A percentile compares a stretch with the other conserved stretches of the same genome.
Conservation (phyloP, 2,797 vertebrate species). For the Peromyscus attwateri region DNA sequence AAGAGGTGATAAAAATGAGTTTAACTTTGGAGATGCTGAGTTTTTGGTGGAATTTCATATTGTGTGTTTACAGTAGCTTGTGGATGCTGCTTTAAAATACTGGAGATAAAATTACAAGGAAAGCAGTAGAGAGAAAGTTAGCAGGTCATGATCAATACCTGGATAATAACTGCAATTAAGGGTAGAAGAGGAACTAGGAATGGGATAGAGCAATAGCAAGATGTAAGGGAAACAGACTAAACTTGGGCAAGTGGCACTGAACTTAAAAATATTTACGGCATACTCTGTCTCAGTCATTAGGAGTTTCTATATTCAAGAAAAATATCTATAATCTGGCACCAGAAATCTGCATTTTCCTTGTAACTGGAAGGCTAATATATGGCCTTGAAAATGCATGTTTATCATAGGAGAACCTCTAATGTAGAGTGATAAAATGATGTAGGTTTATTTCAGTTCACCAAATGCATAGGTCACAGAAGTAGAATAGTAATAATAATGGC, state of each 20-base stretch:
- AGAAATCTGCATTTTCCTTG: conserved; percentile 32
- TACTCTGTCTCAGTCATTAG: not conserved
- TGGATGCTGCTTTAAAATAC: not conserved
- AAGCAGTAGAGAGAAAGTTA: not conserved
- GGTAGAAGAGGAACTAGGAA: not conserved
- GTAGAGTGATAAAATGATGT: not conserved
- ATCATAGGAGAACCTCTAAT: not conserved
- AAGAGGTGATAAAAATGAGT: not conserved
- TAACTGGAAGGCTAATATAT: conserved; percentile 22
- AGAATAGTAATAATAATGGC: not conserved
- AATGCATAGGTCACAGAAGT: conserved; percentile 20
- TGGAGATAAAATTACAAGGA: not conserved
- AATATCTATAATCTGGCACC: conserved; percentile 35
- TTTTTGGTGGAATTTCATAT: not conserved
- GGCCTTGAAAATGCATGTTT: not conserved
- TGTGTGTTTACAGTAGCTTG: not conserved
- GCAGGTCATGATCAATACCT: not conserved
- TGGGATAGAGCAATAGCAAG: not conserved
- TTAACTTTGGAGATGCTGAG: not conserved
- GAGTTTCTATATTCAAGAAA: conserved; percentile 53
- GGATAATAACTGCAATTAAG: not conserved
- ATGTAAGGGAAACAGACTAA: not conserved
- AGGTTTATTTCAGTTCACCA: conserved; percentile 14
- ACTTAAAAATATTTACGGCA: conserved; percentile 19
- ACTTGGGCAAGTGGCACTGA: not conserved